Evolutionary conservation across 1,140 invertebrate species (phyloP), one percentile per base, ranked within the genome.

Genomic region (Calosoma granatense): DNA sequence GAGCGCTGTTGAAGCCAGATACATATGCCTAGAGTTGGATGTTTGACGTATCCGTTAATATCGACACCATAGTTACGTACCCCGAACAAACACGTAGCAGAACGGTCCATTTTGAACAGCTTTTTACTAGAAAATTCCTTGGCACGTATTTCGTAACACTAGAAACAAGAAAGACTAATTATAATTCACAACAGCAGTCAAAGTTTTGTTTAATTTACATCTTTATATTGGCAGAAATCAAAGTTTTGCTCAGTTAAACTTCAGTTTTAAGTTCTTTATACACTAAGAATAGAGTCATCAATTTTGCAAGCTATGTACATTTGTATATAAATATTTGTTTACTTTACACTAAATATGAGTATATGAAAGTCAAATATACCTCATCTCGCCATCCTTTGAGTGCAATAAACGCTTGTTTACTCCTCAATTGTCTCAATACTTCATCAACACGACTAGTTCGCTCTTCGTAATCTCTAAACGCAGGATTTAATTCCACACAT

Each of bases 1-100:
- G 92, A 90, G 64, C 94, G 78, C 67, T 88, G 88, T 69, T 94
- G 93, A 61, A 97, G 76, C 94, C 94, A 97, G 70, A 97, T 85
- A 71, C 88, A 92, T 41, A 94, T 70, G 6, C 91, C 88, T 72
- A 87, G 86, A 47, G 85, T 81, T 14, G 87, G 86, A 74, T 92
- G 85, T 65, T 81, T 82, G 11, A 92, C 85, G 73, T 92, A 97
- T 11, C 93, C 94, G 74, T 93, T 96, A 55, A 97, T 92, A 69
- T 94, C 90, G 21, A 94, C 88, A 51, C 94, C 94, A 75, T 94
- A 97, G 69, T 92, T 92, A 61, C 88, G 82, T 63, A 94, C 87
- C 39, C 94, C 94, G 81, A 97, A 94, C 55, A 96, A 74, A 73
- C 92, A 92, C 53, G 90, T 89, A 30, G 90, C 92, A 60, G 89